These are phyloP conservation scores for Choreutis nemorana DNA, from an alignment of 2,888 invertebrate species.

Conservation along the genomic window DNA sequence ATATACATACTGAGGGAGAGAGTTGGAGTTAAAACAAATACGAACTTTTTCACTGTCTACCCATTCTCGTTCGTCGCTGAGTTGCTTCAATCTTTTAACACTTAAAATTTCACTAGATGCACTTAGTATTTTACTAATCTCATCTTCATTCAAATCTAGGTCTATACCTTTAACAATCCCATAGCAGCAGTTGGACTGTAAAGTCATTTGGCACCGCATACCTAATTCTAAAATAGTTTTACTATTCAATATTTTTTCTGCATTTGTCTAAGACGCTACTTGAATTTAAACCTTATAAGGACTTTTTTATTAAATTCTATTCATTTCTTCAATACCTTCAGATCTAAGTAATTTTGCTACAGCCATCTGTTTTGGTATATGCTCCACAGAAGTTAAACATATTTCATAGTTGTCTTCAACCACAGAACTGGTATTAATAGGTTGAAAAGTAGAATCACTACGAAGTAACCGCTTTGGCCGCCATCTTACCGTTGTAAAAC, in stretches of 20 bases:
- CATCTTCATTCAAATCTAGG: constrained; percentile 9
- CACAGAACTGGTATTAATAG: no score
- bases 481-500: no score
- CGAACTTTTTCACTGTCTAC: constrained; percentile 4
- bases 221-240: constrained; percentile 9
- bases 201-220: constrained; percentile 6
- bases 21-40: constrained; percentile 3
- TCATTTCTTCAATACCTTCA: constrained; percentile 10
- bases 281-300: constrained; percentile 10
- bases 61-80: constrained; percentile 3
- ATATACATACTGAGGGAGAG: constrained; percentile 3
- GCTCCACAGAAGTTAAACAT: constrained; percentile 7
- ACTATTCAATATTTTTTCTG: constrained; percentile 8
- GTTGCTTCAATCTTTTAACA: constrained; percentile 7
- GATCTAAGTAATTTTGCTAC: constrained; percentile 11
- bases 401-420: constrained; percentile 5
- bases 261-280: constrained; percentile 8
- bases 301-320: constrained; percentile 11
- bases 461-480: no score
- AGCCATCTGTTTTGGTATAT: constrained; percentile 12
- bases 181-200: constrained; percentile 7
- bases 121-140: constrained; percentile 7
- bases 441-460: no score
- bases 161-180: constrained; percentile 11
- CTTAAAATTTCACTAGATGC: constrained; percentile 7